phyloP scores from a whole-genome alignment of 2,797 vertebrate species.

The Rhabdomys pumilio region DNA sequence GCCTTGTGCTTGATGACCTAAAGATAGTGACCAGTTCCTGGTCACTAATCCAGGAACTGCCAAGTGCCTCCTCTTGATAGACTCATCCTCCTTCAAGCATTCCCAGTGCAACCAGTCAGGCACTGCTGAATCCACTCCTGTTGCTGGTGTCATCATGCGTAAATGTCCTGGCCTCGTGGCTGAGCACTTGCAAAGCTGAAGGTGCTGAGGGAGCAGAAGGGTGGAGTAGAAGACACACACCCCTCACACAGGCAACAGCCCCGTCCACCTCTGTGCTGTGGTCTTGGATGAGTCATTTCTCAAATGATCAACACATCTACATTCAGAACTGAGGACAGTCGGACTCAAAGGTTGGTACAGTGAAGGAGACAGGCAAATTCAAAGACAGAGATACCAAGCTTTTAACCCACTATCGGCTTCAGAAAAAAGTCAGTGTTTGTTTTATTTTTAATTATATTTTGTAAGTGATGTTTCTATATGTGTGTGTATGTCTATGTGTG shows the following conservation, averaged over 20 bases:
- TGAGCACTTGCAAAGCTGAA: no score
- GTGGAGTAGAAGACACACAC: not conserved
- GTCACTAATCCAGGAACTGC: not conserved
- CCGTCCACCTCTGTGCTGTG: not conserved
- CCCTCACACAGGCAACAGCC: not conserved
- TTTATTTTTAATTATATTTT: not conserved
- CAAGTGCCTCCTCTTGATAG: not conserved
- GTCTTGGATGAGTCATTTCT: not conserved
- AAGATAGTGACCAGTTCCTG: not conserved
- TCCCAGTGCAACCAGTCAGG: not conserved
- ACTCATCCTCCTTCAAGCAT: not conserved
- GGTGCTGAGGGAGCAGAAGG: not conserved
- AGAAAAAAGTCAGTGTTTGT: not conserved
- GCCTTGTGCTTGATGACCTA: not conserved
- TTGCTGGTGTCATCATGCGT: not conserved
- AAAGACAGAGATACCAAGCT: not conserved
- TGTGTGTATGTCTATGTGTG: not conserved
- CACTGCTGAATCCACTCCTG: no score
- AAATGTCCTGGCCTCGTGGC: not conserved
- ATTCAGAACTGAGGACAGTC: not conserved
- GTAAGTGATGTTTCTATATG: not conserved
- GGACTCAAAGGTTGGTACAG: not conserved
- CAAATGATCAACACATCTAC: not conserved
- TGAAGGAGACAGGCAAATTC: no score
- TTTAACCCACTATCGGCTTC: not conserved